A percentile compares a stretch with the other conserved stretches of the same genome.
phyloP scores from a whole-genome alignment of 1,140 invertebrate species.

The Rhyacophila brunnea region DNA sequence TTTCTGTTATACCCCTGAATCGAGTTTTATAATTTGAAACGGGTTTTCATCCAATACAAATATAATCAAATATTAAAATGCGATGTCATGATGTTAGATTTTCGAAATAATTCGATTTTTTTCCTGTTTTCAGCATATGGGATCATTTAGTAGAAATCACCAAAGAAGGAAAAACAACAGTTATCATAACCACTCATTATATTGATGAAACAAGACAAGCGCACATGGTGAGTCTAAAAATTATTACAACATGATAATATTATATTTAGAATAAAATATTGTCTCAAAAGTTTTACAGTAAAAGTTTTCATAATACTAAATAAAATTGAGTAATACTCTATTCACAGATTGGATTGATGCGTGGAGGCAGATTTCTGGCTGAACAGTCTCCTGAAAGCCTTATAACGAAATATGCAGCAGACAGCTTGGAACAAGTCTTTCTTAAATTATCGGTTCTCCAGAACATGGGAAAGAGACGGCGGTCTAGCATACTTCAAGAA shows the following conservation, averaged over 20 bases:
- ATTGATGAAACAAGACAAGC: constrained; percentile 96
- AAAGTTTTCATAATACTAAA: no score
- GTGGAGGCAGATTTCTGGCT: constrained; percentile 85
- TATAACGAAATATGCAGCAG: constrained; percentile 72
- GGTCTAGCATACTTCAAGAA: constrained; percentile 74
- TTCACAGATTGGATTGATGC: constrained; percentile 85
- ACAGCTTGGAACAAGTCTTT: constrained; percentile 90
- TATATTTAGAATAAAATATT: no score
- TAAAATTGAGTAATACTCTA: constrained; percentile 11
- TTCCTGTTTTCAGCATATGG: constrained; percentile 80
- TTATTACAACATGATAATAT: no score
- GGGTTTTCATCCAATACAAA: no score
- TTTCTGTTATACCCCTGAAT: no score
- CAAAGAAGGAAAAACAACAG: constrained; percentile 81
- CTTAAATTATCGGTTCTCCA: constrained; percentile 83
- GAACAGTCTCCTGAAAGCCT: constrained; percentile 84
- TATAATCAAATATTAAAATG: no score
- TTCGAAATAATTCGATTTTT: no score
- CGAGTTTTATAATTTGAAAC: no score
- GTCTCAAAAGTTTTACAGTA: no score
- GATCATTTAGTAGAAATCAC: constrained; percentile 89
- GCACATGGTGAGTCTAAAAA: constrained; percentile 62
- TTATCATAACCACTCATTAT: constrained; percentile 97
- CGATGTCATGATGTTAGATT: no score
- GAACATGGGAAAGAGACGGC: constrained; percentile 73